A percentile compares a stretch with the other conserved stretches of the same genome.
These are phyloP conservation scores for Oncorhynchus nerka DNA, from an alignment of 2,113 vertebrate genomes.

Conservation along the genomic window DNA sequence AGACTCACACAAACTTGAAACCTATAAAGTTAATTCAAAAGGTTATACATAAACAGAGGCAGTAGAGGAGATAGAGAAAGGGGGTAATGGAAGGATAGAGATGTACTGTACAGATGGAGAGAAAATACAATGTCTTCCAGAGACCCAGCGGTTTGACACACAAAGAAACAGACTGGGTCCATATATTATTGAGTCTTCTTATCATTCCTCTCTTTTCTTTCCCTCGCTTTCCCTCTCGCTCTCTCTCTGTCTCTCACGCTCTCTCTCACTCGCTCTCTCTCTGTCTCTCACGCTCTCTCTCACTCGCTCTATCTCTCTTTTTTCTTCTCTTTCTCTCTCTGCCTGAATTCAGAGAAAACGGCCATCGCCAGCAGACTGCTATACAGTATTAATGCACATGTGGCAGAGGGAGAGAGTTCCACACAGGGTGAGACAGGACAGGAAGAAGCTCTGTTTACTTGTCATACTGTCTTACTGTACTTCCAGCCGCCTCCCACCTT, in stretches of 20 bases:
- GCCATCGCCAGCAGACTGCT: no score
- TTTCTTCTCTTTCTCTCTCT: conserved; percentile 8
- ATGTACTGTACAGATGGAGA: no score
- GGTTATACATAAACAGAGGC: not conserved
- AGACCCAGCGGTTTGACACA: not conserved
- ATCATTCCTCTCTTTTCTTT: not conserved
- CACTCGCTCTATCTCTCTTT: no score
- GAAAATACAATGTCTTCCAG: no score
- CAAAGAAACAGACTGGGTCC: conserved; percentile 27
- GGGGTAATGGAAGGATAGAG: not conserved
- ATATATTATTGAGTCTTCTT: conserved; percentile 56
- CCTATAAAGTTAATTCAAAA: not conserved
- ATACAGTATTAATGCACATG: not conserved
- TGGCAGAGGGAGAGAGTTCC: not conserved
- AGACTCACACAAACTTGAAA: not conserved
- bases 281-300: conserved; percentile 24
- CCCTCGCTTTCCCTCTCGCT: not conserved
- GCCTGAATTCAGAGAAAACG: not conserved
- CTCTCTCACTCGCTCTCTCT: not conserved
- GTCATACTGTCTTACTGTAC: no score
- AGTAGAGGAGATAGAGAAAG: not conserved
- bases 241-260: conserved; percentile 36
- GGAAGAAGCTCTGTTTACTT: not conserved
- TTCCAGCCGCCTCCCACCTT: no score
- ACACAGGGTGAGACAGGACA: conserved; percentile 1